A percentile compares a stretch with the other conserved stretches of the same genome.
Conservation (phyloP, 2,797 vertebrate species). For the Nyctalus aviator region DNA sequence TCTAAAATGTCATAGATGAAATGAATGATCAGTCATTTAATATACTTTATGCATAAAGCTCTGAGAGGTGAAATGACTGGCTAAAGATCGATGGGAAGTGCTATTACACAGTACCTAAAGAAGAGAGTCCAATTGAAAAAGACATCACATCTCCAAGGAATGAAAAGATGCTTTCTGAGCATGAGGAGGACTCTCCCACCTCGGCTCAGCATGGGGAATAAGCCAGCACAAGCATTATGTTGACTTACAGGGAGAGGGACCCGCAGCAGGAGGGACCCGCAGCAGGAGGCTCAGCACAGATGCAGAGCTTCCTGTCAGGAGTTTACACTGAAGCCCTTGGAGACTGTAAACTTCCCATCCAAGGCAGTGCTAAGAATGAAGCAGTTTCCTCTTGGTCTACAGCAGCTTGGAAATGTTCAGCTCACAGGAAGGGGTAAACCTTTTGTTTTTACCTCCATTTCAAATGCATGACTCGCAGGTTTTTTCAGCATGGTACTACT, state of each 20-base stretch:
- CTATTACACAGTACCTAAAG: background rate
- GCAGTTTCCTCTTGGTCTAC: background rate
- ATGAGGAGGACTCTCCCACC: background rate
- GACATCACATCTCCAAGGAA: background rate
- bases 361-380: background rate
- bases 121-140: background rate
- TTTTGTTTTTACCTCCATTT: constrained; percentile 48
- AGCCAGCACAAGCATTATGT: background rate
- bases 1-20: background rate
- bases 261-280: background rate
- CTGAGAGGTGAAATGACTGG: background rate
- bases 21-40: background rate
- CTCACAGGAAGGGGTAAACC: background rate
- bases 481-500: background rate
- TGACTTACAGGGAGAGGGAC: background rate
- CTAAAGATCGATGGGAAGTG: background rate
- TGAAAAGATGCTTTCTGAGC: constrained; percentile 14
- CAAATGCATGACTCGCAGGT: background rate
- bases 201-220: background rate
- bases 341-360: background rate
- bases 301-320: background rate
- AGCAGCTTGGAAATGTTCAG: background rate
- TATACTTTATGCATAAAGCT: background rate
- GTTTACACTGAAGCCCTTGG: background rate
- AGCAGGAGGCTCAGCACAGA: background rate